Evolutionary conservation across 2,797 vertebrate genomes (phyloP), one percentile per base, ranked within the genome.

Genomic region (Denticeps clupeoides): DNA sequence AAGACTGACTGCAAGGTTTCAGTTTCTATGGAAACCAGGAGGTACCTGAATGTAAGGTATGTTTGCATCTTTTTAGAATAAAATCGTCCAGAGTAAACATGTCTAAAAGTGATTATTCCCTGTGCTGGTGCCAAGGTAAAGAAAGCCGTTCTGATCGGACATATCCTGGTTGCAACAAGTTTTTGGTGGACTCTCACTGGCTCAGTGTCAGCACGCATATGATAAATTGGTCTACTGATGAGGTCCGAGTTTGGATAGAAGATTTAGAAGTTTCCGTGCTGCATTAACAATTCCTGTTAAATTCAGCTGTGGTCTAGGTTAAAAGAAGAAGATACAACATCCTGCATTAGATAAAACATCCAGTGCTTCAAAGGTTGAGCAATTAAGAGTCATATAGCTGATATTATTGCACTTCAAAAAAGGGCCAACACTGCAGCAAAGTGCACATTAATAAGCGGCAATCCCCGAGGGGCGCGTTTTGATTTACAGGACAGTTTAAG

Each of bases 121-220:
- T n/a, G n/a, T n/a, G n/a, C n/a, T n/a, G n/a, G n/a, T 55, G 47
- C 51, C 56, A 57, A 47, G 56, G 55, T 58, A 59, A 63, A 65
- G 55, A 65, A 59, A 63, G n/a, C n/a, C n/a, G n/a, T n/a, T n/a
- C n/a, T n/a, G n/a, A n/a, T n/a, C n/a, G n/a, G n/a, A n/a, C n/a
- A n/a, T n/a, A n/a, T n/a, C n/a, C n/a, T n/a, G n/a, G n/a, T n/a
- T n/a, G n/a, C n/a, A n/a, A n/a, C n/a, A n/a, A n/a, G n/a, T n/a
- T n/a, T n/a, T n/a, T n/a, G n/a, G n/a, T n/a, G n/a, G n/a, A n/a
- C n/a, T n/a, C n/a, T n/a, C n/a, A n/a, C n/a, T n/a, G n/a, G n/a
- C n/a, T n/a, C n/a, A n/a, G n/a, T n/a, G n/a, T n/a, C n/a, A n/a
- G n/a, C n/a, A n/a, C n/a, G n/a, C n/a, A n/a, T n/a, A n/a, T n/a